These are phyloP conservation scores for Lipophrys pholis DNA, from an alignment of 2,113 vertebrate genomes.

Conservation along the genomic window DNA sequence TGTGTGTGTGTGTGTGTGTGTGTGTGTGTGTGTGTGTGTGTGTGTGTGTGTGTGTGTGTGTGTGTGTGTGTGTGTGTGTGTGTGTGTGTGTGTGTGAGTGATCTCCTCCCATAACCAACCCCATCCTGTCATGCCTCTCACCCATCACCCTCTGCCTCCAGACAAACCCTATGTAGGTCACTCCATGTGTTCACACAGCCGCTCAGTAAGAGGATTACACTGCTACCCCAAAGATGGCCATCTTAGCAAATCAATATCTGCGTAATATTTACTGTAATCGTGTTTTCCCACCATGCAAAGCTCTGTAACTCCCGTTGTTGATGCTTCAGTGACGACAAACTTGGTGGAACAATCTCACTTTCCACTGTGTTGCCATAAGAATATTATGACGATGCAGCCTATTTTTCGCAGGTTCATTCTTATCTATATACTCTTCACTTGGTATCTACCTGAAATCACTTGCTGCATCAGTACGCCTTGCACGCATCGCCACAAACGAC, in stretches of 20 bases:
- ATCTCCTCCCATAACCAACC: slow-evolving; percentile 7
- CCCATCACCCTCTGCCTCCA: slow-evolving; percentile 64
- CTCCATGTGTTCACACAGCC: slow-evolving; percentile 58
- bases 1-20: no score
- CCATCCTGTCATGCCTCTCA: slow-evolving; percentile 36
- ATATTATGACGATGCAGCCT: neutral
- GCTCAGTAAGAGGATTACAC: slow-evolving; percentile 80
- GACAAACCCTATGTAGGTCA: slow-evolving; percentile 78
- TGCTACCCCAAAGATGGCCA: slow-evolving; percentile 56
- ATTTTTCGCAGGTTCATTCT: slow-evolving; percentile 42
- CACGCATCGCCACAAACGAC: slow-evolving; percentile 19
- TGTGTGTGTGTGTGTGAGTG: slow-evolving; percentile 1
- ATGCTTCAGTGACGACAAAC: neutral
- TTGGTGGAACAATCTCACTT: slow-evolving; percentile 6
- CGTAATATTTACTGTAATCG: slow-evolving; percentile 14
- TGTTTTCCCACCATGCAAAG: slow-evolving; percentile 1
- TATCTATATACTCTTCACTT: neutral
- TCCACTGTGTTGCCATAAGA: neutral
- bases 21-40: no score
- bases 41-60: neutral
- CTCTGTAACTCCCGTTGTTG: neutral
- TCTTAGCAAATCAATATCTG: slow-evolving; percentile 49
- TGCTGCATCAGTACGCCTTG: slow-evolving; percentile 22
- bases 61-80: no score
- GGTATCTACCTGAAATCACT: neutral